Evolutionary conservation across 1,140 invertebrate genomes (phyloP), one percentile per base, ranked within the genome.

Genomic region (Dreissena rostriformis): DNA sequence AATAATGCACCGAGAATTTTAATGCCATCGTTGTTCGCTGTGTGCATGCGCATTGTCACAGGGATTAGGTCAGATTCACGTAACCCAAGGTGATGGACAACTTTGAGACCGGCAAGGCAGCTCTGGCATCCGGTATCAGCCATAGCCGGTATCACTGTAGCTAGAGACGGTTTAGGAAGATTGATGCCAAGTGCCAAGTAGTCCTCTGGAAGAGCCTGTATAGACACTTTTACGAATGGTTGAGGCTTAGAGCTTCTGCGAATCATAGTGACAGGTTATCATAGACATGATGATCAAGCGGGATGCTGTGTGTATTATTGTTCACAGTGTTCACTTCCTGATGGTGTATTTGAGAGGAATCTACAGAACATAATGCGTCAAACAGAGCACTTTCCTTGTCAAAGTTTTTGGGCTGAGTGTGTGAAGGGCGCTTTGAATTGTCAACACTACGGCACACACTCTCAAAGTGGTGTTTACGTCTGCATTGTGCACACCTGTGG

Each of bases 221-320:
- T n/a, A n/a, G n/a, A n/a, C n/a, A n/a, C n/a, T n/a, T n/a, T n/a
- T n/a, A n/a, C n/a, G n/a, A n/a, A n/a, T n/a, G n/a, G n/a, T n/a
- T n/a, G n/a, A n/a, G n/a, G n/a, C n/a, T n/a, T n/a, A n/a, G n/a
- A n/a, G n/a, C n/a, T n/a, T n/a, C n/a, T n/a, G n/a, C n/a, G n/a
- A n/a, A n/a, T n/a, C n/a, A n/a, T n/a, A n/a, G n/a, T n/a, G n/a
- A n/a, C n/a, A n/a, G n/a, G n/a, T n/a, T n/a, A n/a, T n/a, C 70
- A 75, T 63, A 82, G 79, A 68, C 78, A 86, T 6, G 79, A 78
- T 12, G 84, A 82, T n/a, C n/a, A n/a, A n/a, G n/a, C n/a, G n/a
- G n/a, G n/a, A n/a, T n/a, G n/a, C n/a, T n/a, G n/a, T n/a, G 39
- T 82, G 71, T n/a, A 76, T 76, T 28, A 80, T 78, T 8, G 72